A percentile compares a stretch with the other conserved stretches of the same genome.
These are phyloP conservation scores for Sycophila texana DNA, from an alignment of 2,888 invertebrate species.

Conservation along the genomic window DNA sequence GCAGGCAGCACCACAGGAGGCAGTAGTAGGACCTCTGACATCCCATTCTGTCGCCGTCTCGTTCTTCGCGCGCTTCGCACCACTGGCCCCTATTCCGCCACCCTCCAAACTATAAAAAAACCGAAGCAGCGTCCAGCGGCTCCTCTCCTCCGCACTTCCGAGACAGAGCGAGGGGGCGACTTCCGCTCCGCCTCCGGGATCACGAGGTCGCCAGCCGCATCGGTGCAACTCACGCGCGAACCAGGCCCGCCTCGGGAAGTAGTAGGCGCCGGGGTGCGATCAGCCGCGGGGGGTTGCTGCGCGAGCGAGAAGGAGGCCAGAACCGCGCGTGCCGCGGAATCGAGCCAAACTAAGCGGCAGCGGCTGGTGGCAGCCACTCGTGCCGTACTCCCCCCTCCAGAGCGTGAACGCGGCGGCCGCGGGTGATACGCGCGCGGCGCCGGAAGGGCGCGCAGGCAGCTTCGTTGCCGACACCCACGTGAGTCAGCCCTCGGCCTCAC, in stretches of 20 bases:
- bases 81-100: neutral
- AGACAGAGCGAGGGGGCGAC: neutral
- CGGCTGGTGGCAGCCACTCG: conserved; percentile 44
- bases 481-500: neutral
- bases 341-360: conserved; percentile 60
- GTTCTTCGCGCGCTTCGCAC: neutral
- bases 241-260: neutral
- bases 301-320: conserved; percentile 27
- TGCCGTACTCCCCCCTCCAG: conserved; percentile 42
- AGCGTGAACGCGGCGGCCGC: neutral
- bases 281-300: neutral
- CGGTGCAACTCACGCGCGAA: neutral
- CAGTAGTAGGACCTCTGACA: conserved; percentile 26
- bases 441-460: neutral
- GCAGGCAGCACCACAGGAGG: conserved; percentile 47
- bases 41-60: conserved; percentile 48
- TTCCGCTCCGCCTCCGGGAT: neutral
- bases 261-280: neutral
- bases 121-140: neutral
- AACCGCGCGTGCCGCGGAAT: conserved; percentile 60
- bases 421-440: neutral
- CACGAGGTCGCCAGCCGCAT: no score
- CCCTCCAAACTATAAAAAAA: neutral
- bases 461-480: neutral
- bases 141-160: neutral